Percentiles rank a stretch among this genome's conserved stretches.
Conservation (phyloP, 2,113 vertebrate genomes). For the Dasyornis broadbenti region DNA sequence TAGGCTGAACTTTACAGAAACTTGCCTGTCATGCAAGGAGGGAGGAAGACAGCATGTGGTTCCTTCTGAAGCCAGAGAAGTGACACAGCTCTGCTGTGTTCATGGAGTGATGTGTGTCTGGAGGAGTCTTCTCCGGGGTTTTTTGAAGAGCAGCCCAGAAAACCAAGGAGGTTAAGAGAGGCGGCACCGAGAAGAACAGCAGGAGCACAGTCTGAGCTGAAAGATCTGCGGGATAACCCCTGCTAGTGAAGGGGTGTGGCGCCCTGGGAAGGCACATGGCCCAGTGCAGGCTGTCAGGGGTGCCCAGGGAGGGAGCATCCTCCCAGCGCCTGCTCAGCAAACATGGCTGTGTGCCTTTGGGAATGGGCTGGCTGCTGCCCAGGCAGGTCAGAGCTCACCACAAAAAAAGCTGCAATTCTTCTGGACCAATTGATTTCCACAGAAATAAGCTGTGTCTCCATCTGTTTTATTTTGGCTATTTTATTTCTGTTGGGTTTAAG, state of each 20-base stretch:
- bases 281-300: not conserved
- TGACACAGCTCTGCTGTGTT: not conserved
- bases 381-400: not conserved
- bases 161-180: not conserved
- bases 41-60: accelerated
- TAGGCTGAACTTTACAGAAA: not conserved
- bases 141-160: not conserved
- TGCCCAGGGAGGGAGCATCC: accelerated
- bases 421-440: not conserved
- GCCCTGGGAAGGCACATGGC: not conserved
- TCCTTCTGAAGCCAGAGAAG: not conserved
- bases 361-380: not conserved
- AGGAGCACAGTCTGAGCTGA: not conserved
- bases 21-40: not conserved
- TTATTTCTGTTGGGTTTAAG: not conserved
- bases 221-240: not conserved
- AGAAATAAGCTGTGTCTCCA: not conserved
- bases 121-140: not conserved
- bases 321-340: not conserved
- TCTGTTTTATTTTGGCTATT: not conserved
- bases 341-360: accelerated
- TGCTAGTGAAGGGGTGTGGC: not conserved
- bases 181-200: not conserved
- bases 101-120: not conserved
- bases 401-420: not conserved